phyloP scores from a whole-genome alignment of 2,888 invertebrate genomes.

The Tetanocera ferruginea region DNA sequence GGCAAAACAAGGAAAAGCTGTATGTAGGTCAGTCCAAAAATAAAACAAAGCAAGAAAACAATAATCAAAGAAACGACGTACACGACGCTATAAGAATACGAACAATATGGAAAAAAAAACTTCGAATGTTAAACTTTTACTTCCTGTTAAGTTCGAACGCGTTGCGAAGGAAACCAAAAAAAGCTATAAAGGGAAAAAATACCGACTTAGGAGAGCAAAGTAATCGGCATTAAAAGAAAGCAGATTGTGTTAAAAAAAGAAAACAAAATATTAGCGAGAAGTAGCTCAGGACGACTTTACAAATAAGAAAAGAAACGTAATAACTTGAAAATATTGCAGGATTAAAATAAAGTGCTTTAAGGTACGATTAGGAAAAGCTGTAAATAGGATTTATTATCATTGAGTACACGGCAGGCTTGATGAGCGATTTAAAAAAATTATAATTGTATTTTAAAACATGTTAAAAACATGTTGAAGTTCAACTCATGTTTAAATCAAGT shows the following conservation, averaged over 20 bases:
- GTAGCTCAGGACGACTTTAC: too few species aligned
- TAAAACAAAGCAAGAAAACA: slow-evolving; percentile 44
- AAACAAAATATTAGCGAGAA: background rate
- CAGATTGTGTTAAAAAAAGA: background rate
- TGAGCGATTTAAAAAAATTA: background rate
- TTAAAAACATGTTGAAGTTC: too few species aligned
- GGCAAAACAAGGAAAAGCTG: slow-evolving; percentile 32
- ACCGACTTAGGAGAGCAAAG: background rate
- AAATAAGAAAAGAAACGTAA: too few species aligned
- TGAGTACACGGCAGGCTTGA: background rate
- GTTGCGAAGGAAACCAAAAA: background rate
- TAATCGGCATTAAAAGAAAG: background rate
- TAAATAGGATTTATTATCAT: background rate
- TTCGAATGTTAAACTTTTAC: background rate
- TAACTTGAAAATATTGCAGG: background rate
- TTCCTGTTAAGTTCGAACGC: background rate
- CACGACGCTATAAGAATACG: slow-evolving; percentile 26
- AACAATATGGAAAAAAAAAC: background rate
- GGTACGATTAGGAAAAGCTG: background rate
- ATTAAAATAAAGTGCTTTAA: background rate
- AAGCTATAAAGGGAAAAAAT: background rate
- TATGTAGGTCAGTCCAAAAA: slow-evolving; percentile 60
- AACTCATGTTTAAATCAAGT: too few species aligned
- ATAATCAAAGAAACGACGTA: slow-evolving; percentile 22
- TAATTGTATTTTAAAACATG: too few species aligned